Percentiles rank a stretch among this genome's conserved stretches.
Conservation (phyloP, 2,797 vertebrate species). For the Rhinophrynus dorsalis region DNA sequence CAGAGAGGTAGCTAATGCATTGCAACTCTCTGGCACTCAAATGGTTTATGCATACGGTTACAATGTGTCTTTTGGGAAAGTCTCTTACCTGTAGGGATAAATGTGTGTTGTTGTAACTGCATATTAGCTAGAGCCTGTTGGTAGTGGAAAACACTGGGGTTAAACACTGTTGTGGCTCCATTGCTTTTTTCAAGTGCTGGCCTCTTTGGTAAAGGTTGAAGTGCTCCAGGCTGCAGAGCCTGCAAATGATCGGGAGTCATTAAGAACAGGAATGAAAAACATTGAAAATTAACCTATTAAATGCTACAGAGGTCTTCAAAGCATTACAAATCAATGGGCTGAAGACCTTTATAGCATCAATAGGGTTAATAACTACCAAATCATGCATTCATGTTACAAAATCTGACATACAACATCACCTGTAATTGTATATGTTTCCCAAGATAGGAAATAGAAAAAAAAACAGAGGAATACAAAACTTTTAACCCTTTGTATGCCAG, state of each 20-base stretch:
- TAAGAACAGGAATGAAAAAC: constrained; percentile 50
- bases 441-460: no score
- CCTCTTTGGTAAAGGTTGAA: constrained; percentile 95
- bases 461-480: no score
- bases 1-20: no score
- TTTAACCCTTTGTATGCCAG: no score
- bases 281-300: neutral
- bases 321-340: no score
- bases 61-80: no score
- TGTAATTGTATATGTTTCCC: constrained; percentile 50
- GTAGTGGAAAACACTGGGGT: constrained; percentile 95
- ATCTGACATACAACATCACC: constrained; percentile 50
- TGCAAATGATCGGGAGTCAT: constrained; percentile 60
- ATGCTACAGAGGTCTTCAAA: no score
- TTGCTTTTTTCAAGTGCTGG: constrained; percentile 90
- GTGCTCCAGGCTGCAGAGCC: constrained; percentile 82
- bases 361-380: neutral
- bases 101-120: constrained; percentile 86
- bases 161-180: constrained; percentile 86
- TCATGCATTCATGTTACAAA: constrained; percentile 20
- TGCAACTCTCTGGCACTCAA: no score
- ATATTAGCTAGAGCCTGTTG: constrained; percentile 96
- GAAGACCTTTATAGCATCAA: no score
- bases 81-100: constrained; percentile 88
- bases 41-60: no score